Conservation (phyloP, 1,140 invertebrate species). For the Pristionchus pacificus region DNA sequence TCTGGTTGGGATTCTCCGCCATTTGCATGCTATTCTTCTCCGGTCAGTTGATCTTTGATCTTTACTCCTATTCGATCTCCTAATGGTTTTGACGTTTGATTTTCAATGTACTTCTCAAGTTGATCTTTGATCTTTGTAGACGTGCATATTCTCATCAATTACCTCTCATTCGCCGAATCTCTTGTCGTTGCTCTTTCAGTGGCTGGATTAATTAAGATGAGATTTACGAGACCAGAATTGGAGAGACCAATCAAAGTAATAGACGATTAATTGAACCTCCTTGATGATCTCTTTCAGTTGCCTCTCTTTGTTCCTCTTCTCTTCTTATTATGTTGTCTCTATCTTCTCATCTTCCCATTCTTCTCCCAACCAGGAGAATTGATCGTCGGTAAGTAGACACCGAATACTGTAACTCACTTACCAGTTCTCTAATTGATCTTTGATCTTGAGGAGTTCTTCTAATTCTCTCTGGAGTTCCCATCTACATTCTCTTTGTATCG, state of each 20-base stretch:
- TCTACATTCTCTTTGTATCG: conserved; percentile 50
- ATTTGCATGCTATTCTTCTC: conserved; percentile 77
- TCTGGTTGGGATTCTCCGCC: conserved; percentile 66
- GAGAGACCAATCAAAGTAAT: conserved; percentile 79
- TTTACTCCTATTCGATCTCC: no score
- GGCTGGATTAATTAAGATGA: conserved; percentile 77
- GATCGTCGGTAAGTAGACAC: conserved; percentile 33
- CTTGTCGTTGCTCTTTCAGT: conserved; percentile 86
- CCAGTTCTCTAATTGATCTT: no score
- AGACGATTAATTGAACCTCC: no score
- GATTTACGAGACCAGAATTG: conserved; percentile 73
- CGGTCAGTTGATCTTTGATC: no score
- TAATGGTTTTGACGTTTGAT: no score
- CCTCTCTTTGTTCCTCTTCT: conserved; percentile 42
- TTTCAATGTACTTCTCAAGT: no score
- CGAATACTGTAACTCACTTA: no score
- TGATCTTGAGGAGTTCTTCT: conserved; percentile 32
- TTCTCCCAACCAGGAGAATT: conserved; percentile 44
- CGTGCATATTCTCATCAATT: conserved; percentile 85
- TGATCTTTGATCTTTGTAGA: conserved; percentile 64
- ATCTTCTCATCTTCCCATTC: conserved; percentile 49
- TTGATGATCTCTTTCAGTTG: conserved; percentile 38
- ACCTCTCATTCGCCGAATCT: conserved; percentile 85
- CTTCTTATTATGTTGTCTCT: conserved; percentile 51
- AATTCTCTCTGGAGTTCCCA: conserved; percentile 48